phyloP scores from a whole-genome alignment of 2,113 vertebrate species.

The Corapipo altera region DNA sequence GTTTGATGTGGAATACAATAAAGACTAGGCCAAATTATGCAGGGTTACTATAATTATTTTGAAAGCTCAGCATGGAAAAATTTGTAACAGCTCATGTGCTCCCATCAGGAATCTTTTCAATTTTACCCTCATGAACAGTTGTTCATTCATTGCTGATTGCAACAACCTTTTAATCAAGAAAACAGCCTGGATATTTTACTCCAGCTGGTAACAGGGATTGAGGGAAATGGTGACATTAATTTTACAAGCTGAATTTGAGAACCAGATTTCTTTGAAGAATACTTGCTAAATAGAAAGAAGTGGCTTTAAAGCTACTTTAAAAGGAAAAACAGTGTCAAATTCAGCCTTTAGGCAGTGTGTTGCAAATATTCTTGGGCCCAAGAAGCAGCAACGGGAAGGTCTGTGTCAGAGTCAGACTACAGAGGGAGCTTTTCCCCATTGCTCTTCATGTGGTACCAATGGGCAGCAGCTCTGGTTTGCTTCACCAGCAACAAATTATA shows the following conservation, averaged over 20 bases:
- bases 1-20: slow-evolving; percentile 34
- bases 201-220: not conserved
- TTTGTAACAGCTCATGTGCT: slow-evolving; percentile 29
- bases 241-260: slow-evolving; percentile 28
- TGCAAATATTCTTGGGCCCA: not conserved
- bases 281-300: not conserved
- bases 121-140: slow-evolving; percentile 41
- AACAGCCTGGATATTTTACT: slow-evolving; percentile 21
- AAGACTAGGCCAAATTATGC: not conserved
- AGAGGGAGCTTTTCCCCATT: not conserved
- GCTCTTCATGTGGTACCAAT: not conserved
- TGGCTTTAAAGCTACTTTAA: not conserved
- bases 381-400: not conserved
- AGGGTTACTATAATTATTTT: slow-evolving; percentile 51
- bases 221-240: not conserved
- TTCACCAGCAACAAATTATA: slow-evolving; percentile 12
- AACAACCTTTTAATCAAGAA: slow-evolving; percentile 67
- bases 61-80: slow-evolving; percentile 49
- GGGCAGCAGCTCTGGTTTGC: not conserved
- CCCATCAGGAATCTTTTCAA: slow-evolving; percentile 19
- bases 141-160: slow-evolving; percentile 44
- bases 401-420: not conserved
- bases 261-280: not conserved
- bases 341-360: not conserved
- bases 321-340: not conserved